These are phyloP conservation scores for Chrysomallon squamiferum DNA, from an alignment of 1,140 invertebrate genomes.

Conservation along the genomic window DNA sequence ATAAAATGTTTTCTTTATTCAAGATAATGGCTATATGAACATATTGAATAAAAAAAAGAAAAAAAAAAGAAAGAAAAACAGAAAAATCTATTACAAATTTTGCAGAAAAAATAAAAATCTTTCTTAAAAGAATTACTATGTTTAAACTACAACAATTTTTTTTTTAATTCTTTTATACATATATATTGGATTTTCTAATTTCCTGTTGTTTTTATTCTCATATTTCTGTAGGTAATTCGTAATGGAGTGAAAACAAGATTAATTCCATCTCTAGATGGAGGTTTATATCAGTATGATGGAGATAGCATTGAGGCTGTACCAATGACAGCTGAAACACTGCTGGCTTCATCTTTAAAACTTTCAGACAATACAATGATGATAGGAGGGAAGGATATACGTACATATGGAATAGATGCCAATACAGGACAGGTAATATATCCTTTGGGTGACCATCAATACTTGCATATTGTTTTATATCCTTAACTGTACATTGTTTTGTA, in stretches of 20 bases:
- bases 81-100: too few relatives aligned
- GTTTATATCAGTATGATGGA: slow-evolving; percentile 90
- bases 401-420: slow-evolving; percentile 74
- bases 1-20: too few relatives aligned
- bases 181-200: too few relatives aligned
- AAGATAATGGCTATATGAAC: too few relatives aligned
- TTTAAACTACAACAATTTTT: too few relatives aligned
- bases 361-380: slow-evolving; percentile 85
- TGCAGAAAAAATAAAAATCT: too few relatives aligned
- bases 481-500: neutral
- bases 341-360: slow-evolving; percentile 82
- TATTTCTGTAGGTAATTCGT: slow-evolving; percentile 80
- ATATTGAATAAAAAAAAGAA: too few relatives aligned
- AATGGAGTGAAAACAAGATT: slow-evolving; percentile 85
- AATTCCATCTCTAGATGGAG: slow-evolving; percentile 89
- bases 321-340: slow-evolving; percentile 81
- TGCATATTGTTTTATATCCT: neutral
- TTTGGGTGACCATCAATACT: neutral
- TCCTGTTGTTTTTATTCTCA: too few relatives aligned
- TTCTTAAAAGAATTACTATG: too few relatives aligned
- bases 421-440: slow-evolving; percentile 71
- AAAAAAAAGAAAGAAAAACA: too few relatives aligned
- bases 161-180: too few relatives aligned
- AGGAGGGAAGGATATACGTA: slow-evolving; percentile 73
- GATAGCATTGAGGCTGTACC: slow-evolving; percentile 85